Percentiles rank a stretch among this genome's conserved stretches.
These are phyloP conservation scores for Sitta carolinensis DNA, from an alignment of 2,797 vertebrate species.

Conservation along the genomic window DNA sequence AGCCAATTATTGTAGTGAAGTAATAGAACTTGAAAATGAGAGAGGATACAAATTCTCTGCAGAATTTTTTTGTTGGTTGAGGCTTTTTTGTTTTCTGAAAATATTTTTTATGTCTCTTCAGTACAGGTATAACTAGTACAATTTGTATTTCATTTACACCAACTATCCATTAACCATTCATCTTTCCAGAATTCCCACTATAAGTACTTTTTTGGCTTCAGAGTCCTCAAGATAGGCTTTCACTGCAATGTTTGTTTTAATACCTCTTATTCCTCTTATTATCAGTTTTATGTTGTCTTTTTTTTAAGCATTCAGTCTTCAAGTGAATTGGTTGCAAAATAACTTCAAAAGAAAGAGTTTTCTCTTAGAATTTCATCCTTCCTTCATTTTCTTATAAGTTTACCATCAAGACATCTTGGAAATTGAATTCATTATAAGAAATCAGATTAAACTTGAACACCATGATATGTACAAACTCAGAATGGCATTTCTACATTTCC, in stretches of 20 bases:
- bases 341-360: not conserved
- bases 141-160: not conserved
- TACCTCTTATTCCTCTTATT: not conserved
- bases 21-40: not conserved
- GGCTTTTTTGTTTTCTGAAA: not conserved
- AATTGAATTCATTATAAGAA: not conserved
- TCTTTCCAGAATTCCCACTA: not conserved
- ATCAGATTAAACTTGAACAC: not conserved
- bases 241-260: not conserved
- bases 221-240: not conserved
- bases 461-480: not conserved
- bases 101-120: not conserved
- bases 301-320: not conserved
- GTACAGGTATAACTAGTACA: not conserved
- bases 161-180: not conserved
- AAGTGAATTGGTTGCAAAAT: not conserved
- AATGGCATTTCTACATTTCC: not conserved
- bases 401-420: not conserved
- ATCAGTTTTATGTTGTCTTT: not conserved
- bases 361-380: not conserved
- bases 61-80: not conserved
- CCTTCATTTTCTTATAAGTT: not conserved
- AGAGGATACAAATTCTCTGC: not conserved
- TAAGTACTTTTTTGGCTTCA: not conserved
- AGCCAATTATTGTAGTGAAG: not conserved